Evolutionary conservation across 2,888 invertebrate species (phyloP).

Genomic region (Lottia gigantea): DNA sequence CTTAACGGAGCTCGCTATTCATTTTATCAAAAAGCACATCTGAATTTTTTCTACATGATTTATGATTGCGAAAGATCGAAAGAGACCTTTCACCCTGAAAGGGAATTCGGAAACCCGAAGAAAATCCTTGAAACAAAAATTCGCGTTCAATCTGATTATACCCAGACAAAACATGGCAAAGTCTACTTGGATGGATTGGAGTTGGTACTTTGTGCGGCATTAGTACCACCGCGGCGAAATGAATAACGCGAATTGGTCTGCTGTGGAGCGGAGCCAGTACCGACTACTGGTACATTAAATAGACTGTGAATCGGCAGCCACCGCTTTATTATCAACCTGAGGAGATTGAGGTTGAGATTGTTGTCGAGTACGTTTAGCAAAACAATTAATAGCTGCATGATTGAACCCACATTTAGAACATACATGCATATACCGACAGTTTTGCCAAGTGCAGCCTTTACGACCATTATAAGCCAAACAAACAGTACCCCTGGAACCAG

Average conservation of each 20-base stretch:
- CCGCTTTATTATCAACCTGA: too few species aligned
- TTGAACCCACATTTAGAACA: neutral
- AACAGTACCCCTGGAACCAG: neutral
- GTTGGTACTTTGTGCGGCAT: neutral
- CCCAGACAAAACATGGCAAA: neutral
- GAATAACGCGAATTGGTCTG: neutral
- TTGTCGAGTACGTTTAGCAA: too few species aligned
- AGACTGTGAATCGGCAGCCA: too few species aligned
- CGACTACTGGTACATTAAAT: too few species aligned
- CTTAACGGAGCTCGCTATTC: neutral
- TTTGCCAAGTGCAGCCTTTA: neutral
- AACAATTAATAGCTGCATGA: neutral
- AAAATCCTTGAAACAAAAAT: neutral
- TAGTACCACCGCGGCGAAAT: neutral
- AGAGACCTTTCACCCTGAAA: neutral
- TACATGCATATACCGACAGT: neutral
- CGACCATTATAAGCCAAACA: neutral
- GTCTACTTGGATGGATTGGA: neutral
- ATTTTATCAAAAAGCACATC: neutral
- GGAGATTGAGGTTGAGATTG: too few species aligned
- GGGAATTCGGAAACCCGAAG: neutral
- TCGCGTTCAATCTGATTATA: neutral
- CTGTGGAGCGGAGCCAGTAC: too few species aligned
- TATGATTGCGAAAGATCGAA: neutral
- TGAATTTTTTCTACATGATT: neutral